phyloP scores from a whole-genome alignment of 1,140 invertebrate genomes.

The Lordiphosa mommai region DNA sequence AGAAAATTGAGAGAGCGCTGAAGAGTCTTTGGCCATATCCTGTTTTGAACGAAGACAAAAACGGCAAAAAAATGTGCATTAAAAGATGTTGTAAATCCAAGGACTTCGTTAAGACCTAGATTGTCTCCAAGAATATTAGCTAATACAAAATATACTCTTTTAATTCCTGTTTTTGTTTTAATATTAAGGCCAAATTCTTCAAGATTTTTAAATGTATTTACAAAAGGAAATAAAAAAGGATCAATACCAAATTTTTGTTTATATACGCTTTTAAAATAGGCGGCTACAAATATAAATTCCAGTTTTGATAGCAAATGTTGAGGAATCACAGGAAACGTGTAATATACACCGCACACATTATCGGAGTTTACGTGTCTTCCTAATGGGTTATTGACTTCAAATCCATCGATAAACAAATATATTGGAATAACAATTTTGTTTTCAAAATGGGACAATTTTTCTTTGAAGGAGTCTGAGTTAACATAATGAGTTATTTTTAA shows the following conservation, averaged over 20 bases:
- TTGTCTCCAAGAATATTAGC: not conserved
- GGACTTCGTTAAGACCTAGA: not conserved
- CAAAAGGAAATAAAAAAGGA: not conserved
- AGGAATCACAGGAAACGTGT: not conserved
- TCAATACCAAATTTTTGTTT: not conserved
- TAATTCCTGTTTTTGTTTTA: not conserved
- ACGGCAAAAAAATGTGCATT: not conserved
- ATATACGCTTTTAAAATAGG: not conserved
- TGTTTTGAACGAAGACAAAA: slow-evolving; percentile 1
- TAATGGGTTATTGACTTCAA: slow-evolving; percentile 1
- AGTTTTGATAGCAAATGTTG: not conserved
- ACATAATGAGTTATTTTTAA: not conserved
- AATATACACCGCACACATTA: not conserved
- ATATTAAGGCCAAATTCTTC: not conserved
- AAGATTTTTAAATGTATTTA: slow-evolving; percentile 2
- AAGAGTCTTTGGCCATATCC: not conserved
- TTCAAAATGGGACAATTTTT: not conserved
- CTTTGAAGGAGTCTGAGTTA: not conserved
- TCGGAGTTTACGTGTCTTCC: not conserved
- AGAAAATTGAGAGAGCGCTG: not conserved
- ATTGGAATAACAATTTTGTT: not conserved
- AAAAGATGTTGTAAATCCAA: not conserved
- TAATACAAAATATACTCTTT: not conserved
- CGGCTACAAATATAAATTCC: not conserved
- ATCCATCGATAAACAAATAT: not conserved